phyloP scores from a whole-genome alignment of 2,113 vertebrate species.

The Passer montanus region DNA sequence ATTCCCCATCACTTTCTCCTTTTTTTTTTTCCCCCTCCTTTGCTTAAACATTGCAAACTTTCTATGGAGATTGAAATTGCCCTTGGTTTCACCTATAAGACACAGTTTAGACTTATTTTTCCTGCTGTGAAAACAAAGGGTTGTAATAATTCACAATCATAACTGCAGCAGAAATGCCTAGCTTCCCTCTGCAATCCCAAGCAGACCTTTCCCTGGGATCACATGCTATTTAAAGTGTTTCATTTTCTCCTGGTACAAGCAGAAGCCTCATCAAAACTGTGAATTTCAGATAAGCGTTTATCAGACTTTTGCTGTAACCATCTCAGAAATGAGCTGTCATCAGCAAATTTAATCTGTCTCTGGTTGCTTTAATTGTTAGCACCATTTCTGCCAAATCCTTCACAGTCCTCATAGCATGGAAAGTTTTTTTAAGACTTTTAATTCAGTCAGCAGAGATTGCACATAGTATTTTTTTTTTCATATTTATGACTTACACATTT shows the following conservation, averaged over 20 bases:
- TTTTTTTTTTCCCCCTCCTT: accelerated
- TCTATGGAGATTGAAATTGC: background rate
- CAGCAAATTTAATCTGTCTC: constrained; percentile 73
- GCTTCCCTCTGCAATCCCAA: background rate
- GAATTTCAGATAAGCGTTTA: constrained; percentile 70
- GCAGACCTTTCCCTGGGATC: constrained; percentile 46
- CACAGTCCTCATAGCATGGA: background rate
- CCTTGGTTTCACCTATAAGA: background rate
- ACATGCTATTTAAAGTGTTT: constrained; percentile 66
- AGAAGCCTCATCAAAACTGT: constrained; percentile 72
- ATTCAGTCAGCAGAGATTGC: constrained; percentile 36
- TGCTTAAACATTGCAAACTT: background rate
- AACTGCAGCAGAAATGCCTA: constrained; percentile 1
- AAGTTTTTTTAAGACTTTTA: constrained; percentile 64
- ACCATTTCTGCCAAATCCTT: constrained; percentile 60
- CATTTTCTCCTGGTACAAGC: constrained; percentile 71
- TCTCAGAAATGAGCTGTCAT: constrained; percentile 76
- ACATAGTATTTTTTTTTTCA: background rate
- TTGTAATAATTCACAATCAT: constrained; percentile 6
- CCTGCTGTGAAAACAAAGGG: constrained; percentile 36
- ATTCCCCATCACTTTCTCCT: accelerated
- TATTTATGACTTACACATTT: constrained; percentile 38
- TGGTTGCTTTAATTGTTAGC: constrained; percentile 68
- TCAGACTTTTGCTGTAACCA: constrained; percentile 71
- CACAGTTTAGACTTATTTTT: background rate